Percentiles rank a stretch among this genome's conserved stretches.
phyloP scores from a whole-genome alignment of 2,797 vertebrate species.

The Pelochelys cantorii region DNA sequence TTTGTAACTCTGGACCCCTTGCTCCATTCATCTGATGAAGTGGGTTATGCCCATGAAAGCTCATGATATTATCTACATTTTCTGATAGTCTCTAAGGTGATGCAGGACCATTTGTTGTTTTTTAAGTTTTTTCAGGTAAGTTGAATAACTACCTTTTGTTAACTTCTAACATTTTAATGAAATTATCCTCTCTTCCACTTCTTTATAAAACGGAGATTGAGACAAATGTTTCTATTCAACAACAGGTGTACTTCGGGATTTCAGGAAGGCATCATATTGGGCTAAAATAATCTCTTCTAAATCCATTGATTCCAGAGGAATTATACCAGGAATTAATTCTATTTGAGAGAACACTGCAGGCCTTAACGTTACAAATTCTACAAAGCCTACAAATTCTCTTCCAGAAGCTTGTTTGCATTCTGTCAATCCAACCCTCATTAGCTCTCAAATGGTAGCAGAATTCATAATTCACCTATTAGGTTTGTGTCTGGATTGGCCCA shows the following conservation, averaged over 20 bases:
- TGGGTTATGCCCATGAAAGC: no score
- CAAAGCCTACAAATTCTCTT: background rate
- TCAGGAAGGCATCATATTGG: background rate
- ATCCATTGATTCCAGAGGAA: background rate
- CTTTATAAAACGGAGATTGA: background rate
- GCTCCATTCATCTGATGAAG: no score
- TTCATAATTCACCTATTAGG: background rate
- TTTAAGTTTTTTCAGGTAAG: no score
- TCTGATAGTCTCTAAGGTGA: no score
- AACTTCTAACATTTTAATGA: background rate
- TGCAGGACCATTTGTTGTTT: no score
- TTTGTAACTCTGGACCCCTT: no score
- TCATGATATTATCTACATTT: no score
- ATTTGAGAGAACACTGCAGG: background rate
- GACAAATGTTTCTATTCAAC: background rate
- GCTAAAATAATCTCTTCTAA: constrained; percentile 1
- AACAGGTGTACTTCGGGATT: background rate
- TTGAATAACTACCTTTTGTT: background rate
- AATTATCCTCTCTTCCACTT: accelerated
- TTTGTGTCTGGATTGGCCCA: background rate
- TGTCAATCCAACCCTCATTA: background rate
- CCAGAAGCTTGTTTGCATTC: background rate
- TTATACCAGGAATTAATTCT: background rate
- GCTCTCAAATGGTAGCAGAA: background rate
- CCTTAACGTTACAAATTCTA: accelerated